Percentiles rank a stretch among this genome's conserved stretches.
phyloP scores from a whole-genome alignment of 2,888 invertebrate genomes.

The Melipona bicolor region DNA sequence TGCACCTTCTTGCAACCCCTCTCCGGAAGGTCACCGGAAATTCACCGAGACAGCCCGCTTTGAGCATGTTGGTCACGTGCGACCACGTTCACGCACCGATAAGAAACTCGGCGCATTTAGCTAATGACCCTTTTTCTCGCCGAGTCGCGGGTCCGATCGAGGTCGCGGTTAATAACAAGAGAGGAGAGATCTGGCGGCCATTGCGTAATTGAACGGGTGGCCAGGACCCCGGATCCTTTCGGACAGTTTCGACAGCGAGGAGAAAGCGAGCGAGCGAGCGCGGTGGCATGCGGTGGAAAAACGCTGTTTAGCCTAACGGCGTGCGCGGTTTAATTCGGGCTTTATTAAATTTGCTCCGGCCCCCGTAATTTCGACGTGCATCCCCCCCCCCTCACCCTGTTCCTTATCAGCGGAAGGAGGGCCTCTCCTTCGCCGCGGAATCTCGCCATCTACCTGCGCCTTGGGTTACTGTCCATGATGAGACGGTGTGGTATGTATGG shows the following conservation, averaged over 20 bases:
- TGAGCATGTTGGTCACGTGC: constrained; percentile 45
- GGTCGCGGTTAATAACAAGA: constrained; percentile 47
- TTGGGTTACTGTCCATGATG: constrained; percentile 74
- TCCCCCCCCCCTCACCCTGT: neutral
- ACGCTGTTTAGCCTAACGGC: constrained; percentile 49
- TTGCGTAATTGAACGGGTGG: constrained; percentile 52
- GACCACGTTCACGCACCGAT: constrained; percentile 40
- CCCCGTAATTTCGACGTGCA: constrained; percentile 65
- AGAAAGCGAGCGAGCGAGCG: constrained; percentile 23
- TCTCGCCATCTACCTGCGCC: constrained; percentile 64
- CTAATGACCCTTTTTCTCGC: constrained; percentile 44
- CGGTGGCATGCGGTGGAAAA: constrained; percentile 22
- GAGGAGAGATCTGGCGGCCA: constrained; percentile 16
- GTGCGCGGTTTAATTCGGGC: constrained; percentile 64
- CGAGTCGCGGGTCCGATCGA: constrained; percentile 31
- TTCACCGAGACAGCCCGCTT: constrained; percentile 2
- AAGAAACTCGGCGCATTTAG: constrained; percentile 41
- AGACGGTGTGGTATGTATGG: constrained; percentile 69
- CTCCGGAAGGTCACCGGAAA: neutral
- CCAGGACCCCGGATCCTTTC: constrained; percentile 7
- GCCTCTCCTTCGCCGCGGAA: constrained; percentile 41
- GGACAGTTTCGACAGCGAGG: constrained; percentile 29
- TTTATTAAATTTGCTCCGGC: constrained; percentile 68
- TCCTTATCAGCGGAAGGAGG: constrained; percentile 65
- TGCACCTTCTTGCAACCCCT: neutral